Evolutionary conservation across 1,140 invertebrate species (phyloP).

Genomic region (Drosophila suzukii): DNA sequence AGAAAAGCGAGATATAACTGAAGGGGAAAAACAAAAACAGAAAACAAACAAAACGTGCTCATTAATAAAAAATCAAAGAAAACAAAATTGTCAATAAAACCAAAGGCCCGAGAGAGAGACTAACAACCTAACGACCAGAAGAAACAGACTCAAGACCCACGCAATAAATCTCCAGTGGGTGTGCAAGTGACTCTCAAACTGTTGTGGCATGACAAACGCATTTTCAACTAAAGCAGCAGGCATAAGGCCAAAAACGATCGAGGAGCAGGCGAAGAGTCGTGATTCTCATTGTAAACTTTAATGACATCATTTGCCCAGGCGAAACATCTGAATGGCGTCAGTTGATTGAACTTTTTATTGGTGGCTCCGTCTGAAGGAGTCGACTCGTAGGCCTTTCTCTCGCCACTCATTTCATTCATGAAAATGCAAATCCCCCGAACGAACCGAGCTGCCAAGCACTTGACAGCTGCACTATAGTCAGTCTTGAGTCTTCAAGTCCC

Average conservation of each 20-base stretch:
- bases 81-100: conserved; percentile 74
- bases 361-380: conserved; percentile 38
- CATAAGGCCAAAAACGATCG: not conserved
- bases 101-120: conserved; percentile 40
- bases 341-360: conserved; percentile 75
- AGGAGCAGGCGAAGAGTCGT: conserved; percentile 39
- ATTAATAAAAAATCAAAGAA: conserved; percentile 61
- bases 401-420: conserved; percentile 63
- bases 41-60: conserved; percentile 72
- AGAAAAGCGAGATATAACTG: not conserved
- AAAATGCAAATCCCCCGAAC: conserved; percentile 72
- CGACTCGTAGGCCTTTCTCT: conserved; percentile 59
- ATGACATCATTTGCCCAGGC: conserved; percentile 71
- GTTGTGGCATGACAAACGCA: conserved; percentile 69
- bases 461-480: conserved; percentile 61
- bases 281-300: conserved; percentile 57
- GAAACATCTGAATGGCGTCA: conserved; percentile 46
- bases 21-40: conserved; percentile 22
- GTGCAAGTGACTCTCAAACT: conserved; percentile 62
- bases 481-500: conserved; percentile 37
- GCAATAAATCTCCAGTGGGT: conserved; percentile 58
- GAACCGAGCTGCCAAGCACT: conserved; percentile 48
- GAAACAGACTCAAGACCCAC: conserved; percentile 58
- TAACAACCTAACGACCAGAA: conserved; percentile 21
- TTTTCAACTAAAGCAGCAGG: conserved; percentile 32